Evolutionary conservation across 1,140 invertebrate genomes (phyloP).

Genomic region (Ooceraea biroi): DNA sequence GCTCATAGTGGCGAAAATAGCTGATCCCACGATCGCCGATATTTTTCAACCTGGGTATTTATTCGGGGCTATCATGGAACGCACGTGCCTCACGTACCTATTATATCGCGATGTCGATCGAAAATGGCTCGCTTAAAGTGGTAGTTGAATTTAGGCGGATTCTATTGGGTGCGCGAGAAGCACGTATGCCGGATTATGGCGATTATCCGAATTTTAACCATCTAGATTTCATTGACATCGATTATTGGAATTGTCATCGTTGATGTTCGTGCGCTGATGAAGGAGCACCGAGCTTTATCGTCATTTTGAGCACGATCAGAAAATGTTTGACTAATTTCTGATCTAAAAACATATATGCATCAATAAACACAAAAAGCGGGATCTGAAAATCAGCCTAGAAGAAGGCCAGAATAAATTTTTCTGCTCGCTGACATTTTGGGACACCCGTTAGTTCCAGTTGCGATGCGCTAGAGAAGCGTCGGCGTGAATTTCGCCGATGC

Average conservation of each 20-base stretch:
- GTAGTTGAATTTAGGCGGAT: slow-evolving; percentile 27
- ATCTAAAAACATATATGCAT: too few relatives aligned
- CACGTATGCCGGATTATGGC: background rate
- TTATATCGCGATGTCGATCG: slow-evolving; percentile 55
- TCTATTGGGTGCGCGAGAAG: slow-evolving; percentile 4
- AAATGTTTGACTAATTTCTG: too few relatives aligned
- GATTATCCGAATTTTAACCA: background rate
- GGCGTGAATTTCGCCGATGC: slow-evolving; percentile 54
- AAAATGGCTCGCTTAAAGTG: slow-evolving; percentile 36
- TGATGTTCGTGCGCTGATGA: too few relatives aligned
- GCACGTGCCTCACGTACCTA: slow-evolving; percentile 47
- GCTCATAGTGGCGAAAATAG: slow-evolving; percentile 25
- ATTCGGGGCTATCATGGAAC: slow-evolving; percentile 49
- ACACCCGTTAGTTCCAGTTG: slow-evolving; percentile 49
- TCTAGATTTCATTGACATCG: background rate
- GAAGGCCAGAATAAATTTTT: background rate
- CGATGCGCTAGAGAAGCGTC: slow-evolving; percentile 22
- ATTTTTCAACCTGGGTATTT: slow-evolving; percentile 53
- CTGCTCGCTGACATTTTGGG: background rate
- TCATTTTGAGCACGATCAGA: too few relatives aligned
- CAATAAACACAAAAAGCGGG: too few relatives aligned
- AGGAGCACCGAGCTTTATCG: too few relatives aligned
- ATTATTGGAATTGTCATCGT: background rate
- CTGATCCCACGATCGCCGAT: slow-evolving; percentile 39
- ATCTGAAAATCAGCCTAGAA: background rate